Percentiles rank a stretch among this genome's conserved stretches.
Evolutionary conservation across 1,140 invertebrate genomes (phyloP).

Genomic region (Orius insidiosus): DNA sequence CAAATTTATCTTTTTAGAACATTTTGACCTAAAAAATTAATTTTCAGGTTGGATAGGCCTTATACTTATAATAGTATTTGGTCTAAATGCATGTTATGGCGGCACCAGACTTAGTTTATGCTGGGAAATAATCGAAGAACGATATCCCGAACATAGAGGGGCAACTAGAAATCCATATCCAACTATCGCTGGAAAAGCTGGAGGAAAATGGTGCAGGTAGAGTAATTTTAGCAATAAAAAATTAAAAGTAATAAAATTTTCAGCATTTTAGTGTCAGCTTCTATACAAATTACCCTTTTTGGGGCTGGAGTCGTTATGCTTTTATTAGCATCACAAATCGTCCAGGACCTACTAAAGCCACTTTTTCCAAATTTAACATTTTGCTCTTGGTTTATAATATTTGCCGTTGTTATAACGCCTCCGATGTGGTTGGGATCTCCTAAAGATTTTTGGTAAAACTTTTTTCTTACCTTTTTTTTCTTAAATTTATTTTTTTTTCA

Average conservation of each 20-base stretch:
- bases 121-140: conserved; percentile 51
- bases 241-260: too few species aligned
- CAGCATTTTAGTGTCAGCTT: conserved; percentile 30
- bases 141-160: conserved; percentile 38
- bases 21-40: not conserved
- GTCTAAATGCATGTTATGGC: conserved; percentile 37
- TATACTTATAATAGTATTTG: conserved; percentile 36
- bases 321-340: conserved; percentile 43
- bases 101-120: conserved; percentile 43
- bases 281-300: conserved; percentile 44
- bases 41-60: conserved; percentile 45
- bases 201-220: conserved; percentile 42
- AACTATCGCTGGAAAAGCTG: conserved; percentile 40
- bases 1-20: not conserved
- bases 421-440: conserved; percentile 51
- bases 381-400: conserved; percentile 45
- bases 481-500: conserved; percentile 19
- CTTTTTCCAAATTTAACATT: conserved; percentile 29
- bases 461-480: conserved; percentile 5
- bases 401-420: conserved; percentile 39
- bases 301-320: conserved; percentile 51
- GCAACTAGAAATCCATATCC: conserved; percentile 46
- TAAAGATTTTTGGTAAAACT: conserved; percentile 47
- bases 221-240: not conserved
- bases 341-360: conserved; percentile 34